phyloP scores from a whole-genome alignment of 2,888 invertebrate species.

The Mycalesis mineus region DNA sequence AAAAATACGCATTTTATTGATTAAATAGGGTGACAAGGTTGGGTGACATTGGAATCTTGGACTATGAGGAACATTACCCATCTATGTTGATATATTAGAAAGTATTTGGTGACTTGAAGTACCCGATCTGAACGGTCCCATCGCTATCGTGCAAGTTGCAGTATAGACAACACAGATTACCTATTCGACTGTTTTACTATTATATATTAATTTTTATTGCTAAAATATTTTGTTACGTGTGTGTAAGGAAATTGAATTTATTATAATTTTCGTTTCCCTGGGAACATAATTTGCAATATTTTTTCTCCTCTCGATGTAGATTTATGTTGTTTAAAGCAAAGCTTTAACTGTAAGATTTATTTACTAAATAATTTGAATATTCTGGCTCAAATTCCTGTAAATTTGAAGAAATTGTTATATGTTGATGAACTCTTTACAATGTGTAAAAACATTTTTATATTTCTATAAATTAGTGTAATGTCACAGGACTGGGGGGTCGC shows the following conservation, averaged over 20 bases:
- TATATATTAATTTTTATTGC: conserved; percentile 15
- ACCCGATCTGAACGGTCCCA: conserved; percentile 26
- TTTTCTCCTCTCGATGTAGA: conserved; percentile 8
- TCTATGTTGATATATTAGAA: neutral
- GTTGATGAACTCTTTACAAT: neutral
- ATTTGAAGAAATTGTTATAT: neutral
- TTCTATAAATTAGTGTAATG: conserved; percentile 24
- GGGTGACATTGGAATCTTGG: neutral
- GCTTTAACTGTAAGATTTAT: conserved; percentile 23
- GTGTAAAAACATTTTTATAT: neutral
- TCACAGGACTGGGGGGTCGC: conserved; percentile 52
- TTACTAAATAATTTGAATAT: conserved; percentile 16
- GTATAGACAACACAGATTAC: conserved; percentile 9
- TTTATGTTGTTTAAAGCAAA: conserved; percentile 24
- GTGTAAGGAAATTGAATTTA: neutral
- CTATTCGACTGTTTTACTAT: conserved; percentile 22
- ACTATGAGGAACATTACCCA: conserved; percentile 1
- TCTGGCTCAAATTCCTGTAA: conserved; percentile 13
- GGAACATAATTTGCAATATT: conserved; percentile 18
- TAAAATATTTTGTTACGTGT: conserved; percentile 10
- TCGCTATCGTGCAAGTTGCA: conserved; percentile 24
- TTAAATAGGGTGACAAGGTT: no score
- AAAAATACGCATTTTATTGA: no score
- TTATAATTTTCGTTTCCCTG: conserved; percentile 9
- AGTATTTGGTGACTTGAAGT: conserved; percentile 8